Evolutionary conservation across 2,113 vertebrate genomes (phyloP), one percentile per base, ranked within the genome.

Genomic region (Limanda limanda): DNA sequence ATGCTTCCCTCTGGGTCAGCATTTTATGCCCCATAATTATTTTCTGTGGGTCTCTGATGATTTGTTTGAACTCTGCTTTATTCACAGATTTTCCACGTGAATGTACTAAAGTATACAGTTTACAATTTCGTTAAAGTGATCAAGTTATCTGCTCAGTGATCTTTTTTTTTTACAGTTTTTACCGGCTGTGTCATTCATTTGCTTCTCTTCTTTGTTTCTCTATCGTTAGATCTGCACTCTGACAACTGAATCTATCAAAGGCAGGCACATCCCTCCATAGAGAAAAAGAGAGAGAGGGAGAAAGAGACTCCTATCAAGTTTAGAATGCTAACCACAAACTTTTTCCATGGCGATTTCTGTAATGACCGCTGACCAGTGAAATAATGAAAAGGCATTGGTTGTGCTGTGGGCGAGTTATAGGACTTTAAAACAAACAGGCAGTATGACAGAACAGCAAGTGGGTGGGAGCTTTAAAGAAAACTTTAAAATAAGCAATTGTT

Each of bases 21-120:
- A 65, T 81, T 71, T 73, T 54, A 61, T 66, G 71, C 84, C 68
- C 72, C 76, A 55, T 66, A 75, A 67, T 71, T 68, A 47, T 75
- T 76, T 74, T 56, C 74, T 57, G 17, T 67, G 42, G 48, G 17
- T 51, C 61, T 67, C 47, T 78, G 67, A 75, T 77, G 78, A 86
- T 78, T 76, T 72, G 6, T 20, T 56, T 45, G 52, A 56, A 71
- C 72, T 37, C 48, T 66, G 40, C 40, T 42, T 42, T 13, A 42
- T 42, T 42, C 11, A 42, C 40, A 13, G 3, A 42, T 13, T 11
- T 13, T 42, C 12, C 40, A 12, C 11, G 6, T 31, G 31, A 31
- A 31, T 31, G 6, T 31, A 31, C 31, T 31, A 31, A 1, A 31
- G 31, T 31, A 31, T 7, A 31, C 31, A 31, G 31, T 27, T 3